A percentile compares a stretch with the other conserved stretches of the same genome.
Evolutionary conservation across 2,113 vertebrate genomes (phyloP).

Genomic region (Percina caprodes): DNA sequence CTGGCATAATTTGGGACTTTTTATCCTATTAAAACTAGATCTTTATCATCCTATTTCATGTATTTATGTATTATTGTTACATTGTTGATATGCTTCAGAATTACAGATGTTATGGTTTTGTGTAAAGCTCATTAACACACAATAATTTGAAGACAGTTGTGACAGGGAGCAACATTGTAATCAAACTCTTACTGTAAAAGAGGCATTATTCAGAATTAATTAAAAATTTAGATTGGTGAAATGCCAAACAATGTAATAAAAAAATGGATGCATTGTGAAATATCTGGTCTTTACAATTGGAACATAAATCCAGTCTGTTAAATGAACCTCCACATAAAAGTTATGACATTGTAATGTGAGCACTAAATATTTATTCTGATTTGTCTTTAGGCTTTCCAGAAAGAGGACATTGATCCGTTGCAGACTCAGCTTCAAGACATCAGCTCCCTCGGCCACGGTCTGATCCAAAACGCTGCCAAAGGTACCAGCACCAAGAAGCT

Average conservation of each 20-base stretch:
- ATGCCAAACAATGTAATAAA: background rate
- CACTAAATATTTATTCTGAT: constrained; percentile 6
- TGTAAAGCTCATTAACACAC: background rate
- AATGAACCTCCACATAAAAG: background rate
- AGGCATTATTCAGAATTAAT: background rate
- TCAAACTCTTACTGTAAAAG: background rate
- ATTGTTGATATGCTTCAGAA: background rate
- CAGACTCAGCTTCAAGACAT: constrained; percentile 92
- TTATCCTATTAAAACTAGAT: background rate
- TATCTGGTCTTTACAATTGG: background rate
- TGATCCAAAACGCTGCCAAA: constrained; percentile 94
- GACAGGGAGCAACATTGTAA: background rate
- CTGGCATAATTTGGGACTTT: background rate
- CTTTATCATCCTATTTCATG: background rate
- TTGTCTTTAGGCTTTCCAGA: constrained; percentile 91
- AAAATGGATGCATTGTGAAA: background rate
- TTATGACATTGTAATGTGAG: constrained; percentile 8
- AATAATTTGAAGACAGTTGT: background rate
- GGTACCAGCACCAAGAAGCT: constrained; percentile 88
- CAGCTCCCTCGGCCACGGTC: constrained; percentile 92
- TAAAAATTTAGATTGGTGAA: background rate
- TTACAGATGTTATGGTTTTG: too few species aligned
- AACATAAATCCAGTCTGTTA: background rate
- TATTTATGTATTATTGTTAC: background rate
- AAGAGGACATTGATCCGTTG: constrained; percentile 94